A percentile compares a stretch with the other conserved stretches of the same genome.
Evolutionary conservation across 2,113 vertebrate species (phyloP).

Genomic region (Lepisosteus osseus): DNA sequence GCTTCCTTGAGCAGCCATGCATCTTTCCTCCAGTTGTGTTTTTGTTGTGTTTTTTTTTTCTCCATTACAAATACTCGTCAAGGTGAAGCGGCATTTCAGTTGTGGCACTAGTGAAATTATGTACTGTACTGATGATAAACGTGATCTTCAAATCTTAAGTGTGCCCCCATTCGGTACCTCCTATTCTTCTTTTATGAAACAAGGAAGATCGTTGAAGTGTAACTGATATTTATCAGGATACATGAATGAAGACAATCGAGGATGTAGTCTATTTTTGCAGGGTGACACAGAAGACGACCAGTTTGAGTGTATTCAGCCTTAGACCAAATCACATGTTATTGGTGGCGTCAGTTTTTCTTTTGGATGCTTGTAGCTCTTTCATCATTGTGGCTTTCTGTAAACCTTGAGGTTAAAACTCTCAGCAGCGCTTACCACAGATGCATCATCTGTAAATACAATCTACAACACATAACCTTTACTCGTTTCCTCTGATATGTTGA

Average conservation of each 20-base stretch:
- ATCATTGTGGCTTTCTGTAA: constrained; percentile 34
- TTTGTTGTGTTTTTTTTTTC: constrained; percentile 5
- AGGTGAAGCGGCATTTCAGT: no score
- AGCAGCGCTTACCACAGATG: constrained; percentile 53
- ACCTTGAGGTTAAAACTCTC: constrained; percentile 52
- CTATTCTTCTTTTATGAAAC: constrained; percentile 9
- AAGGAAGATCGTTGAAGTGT: not conserved
- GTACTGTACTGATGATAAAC: no score
- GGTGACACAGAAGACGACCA: constrained; percentile 30
- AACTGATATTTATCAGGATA: not conserved
- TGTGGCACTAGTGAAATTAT: no score
- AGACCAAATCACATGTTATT: constrained; percentile 25
- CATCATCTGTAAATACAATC: constrained; percentile 38
- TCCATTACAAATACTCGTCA: no score
- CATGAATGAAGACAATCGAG: not conserved
- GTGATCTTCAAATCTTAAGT: no score
- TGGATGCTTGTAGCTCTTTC: constrained; percentile 43
- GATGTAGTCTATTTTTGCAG: constrained; percentile 34
- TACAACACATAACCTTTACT: not conserved
- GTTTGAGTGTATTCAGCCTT: constrained; percentile 36
- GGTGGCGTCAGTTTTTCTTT: constrained; percentile 43
- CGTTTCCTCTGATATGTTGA: no score
- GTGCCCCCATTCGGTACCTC: not conserved
- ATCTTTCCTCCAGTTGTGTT: constrained; percentile 26
- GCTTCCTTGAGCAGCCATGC: constrained; percentile 33